Evolutionary conservation across 2,113 vertebrate species (phyloP), one percentile per base, ranked within the genome.

Genomic region (Solea solea): DNA sequence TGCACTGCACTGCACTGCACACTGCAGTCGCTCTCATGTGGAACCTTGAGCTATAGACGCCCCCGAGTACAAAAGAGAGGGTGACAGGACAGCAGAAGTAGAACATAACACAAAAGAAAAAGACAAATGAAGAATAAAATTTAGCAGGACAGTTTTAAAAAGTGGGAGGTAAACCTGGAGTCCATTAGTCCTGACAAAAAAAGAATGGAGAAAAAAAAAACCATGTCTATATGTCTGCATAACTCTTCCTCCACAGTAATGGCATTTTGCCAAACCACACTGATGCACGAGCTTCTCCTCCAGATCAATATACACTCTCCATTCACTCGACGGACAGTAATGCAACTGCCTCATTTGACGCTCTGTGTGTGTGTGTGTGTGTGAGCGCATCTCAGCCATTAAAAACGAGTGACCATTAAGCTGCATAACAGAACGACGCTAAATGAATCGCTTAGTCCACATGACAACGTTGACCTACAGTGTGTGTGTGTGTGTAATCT

Each of bases 251-350:
- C 54, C 62, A 76, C 57, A 54, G 74, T 74, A 84, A 86, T 79
- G 78, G 82, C 83, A 81, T 82, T 84, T 88, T 74, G 81, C 86
- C 82, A 73, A 89, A 87, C 78, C 75, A 80, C 73, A 7, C 73
- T 89, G 86, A 92, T 86, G 82, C 74, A 89, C 41, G 59, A 86
- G 89, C 72, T 66, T 72, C 65, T 80, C 46, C 56, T 72, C 41
- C 72, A 45, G 82, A 92, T 92, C 89, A 73, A 92, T 92, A 92
- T 92, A 9, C 9, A 13, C 75, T 76, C 82, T 70, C 80, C 82
- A 83, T 83, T 81, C 82, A 72, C 72, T n/a, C 52, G 66, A 81
- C 61, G 58, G 76, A 80, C 86, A 77, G 64, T 81, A 85, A 89
- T 82, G 78, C 83, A 87, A 71, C 64, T 0, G 82, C 70, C 84